Conservation (phyloP, 1,140 invertebrate species). For the Cheumatopsyche charites region DNA sequence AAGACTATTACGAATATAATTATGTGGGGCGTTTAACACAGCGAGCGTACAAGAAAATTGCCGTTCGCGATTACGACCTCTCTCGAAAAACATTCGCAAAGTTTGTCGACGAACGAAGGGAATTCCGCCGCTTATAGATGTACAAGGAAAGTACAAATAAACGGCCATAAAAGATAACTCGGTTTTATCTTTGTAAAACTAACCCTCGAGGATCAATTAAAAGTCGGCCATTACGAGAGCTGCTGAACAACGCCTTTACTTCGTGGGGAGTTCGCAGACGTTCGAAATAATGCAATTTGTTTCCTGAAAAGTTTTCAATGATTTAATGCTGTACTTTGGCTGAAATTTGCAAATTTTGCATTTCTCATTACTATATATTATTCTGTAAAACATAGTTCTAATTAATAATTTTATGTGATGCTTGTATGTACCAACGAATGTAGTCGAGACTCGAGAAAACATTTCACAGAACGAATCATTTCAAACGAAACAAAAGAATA, state of each 20-base stretch:
- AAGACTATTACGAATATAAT: too few relatives aligned
- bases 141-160: slow-evolving; percentile 46
- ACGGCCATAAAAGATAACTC: slow-evolving; percentile 46
- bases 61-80: slow-evolving; percentile 5
- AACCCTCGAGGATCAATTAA: slow-evolving; percentile 50
- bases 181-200: slow-evolving; percentile 46
- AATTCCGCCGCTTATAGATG: slow-evolving; percentile 28
- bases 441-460: too few relatives aligned
- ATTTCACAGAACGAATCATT: too few relatives aligned
- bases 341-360: too few relatives aligned
- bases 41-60: slow-evolving; percentile 24
- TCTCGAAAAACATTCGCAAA: slow-evolving; percentile 20
- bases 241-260: not conserved
- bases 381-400: too few relatives aligned
- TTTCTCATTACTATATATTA: too few relatives aligned
- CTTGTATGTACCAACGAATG: too few relatives aligned
- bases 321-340: not conserved
- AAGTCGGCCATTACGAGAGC: slow-evolving; percentile 40
- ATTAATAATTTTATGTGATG: too few relatives aligned
- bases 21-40: not conserved
- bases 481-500: too few relatives aligned
- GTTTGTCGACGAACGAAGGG: slow-evolving; percentile 25
- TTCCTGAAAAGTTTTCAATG: slow-evolving; percentile 7
- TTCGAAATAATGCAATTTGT: slow-evolving; percentile 20
- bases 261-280: slow-evolving; percentile 16